Evolutionary conservation across 2,888 invertebrate genomes (phyloP).

Genomic region (Tiliacea citrago): DNA sequence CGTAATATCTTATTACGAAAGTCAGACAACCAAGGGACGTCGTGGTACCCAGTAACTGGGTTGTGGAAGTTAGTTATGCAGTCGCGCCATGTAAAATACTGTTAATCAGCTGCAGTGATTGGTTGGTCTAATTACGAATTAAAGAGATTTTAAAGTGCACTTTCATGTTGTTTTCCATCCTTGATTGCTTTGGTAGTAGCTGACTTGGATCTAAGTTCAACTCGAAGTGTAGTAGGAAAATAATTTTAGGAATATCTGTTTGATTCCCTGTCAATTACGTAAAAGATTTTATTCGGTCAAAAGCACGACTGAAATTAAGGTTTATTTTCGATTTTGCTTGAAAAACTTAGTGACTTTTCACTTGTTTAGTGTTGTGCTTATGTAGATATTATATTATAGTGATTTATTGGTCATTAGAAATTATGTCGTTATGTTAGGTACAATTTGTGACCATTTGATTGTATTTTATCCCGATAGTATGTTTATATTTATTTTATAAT

Average conservation of each 20-base stretch:
- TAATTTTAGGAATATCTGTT: background rate
- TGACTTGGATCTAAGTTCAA: no score
- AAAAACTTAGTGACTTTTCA: background rate
- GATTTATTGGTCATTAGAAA: background rate
- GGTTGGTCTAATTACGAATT: no score
- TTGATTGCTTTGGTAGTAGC: no score
- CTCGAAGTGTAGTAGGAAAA: background rate
- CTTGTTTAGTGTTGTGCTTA: background rate
- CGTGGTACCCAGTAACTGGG: no score
- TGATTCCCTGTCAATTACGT: background rate
- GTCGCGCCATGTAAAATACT: no score
- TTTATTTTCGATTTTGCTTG: background rate
- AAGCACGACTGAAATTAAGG: background rate
- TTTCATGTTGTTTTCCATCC: no score
- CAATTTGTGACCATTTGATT: background rate
- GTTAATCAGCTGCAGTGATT: no score
- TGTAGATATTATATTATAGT: background rate
- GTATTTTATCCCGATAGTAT: background rate
- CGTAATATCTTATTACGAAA: no score
- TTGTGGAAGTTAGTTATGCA: no score
- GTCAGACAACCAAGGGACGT: no score
- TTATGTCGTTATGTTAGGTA: background rate
- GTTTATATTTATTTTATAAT: background rate
- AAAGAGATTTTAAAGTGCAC: no score
- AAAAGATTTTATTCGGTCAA: background rate